Conservation (phyloP, 2,113 vertebrate species). For the Hiodon tergisus region DNA sequence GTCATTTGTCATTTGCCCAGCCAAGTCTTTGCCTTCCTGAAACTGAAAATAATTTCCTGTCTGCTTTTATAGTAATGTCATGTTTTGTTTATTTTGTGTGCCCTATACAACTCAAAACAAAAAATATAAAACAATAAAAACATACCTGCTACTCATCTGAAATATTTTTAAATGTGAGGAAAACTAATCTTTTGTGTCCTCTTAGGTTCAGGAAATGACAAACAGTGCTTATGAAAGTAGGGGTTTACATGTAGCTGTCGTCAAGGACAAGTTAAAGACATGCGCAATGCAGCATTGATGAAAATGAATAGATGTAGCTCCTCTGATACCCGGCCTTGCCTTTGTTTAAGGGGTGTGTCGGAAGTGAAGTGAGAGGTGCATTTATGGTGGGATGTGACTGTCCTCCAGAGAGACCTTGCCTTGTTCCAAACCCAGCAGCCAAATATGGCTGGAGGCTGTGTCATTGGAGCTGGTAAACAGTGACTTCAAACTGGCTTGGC, state of each 20-base stretch:
- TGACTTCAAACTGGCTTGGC: neutral
- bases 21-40: constrained; percentile 50
- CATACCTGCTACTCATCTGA: constrained; percentile 27
- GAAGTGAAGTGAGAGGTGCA: neutral
- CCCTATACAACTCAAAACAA: constrained; percentile 47
- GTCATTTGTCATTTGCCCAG: constrained; percentile 46
- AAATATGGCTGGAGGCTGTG: neutral
- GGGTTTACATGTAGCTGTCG: constrained; percentile 12
- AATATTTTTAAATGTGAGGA: constrained; percentile 29
- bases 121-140: constrained; percentile 7
- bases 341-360: constrained; percentile 7
- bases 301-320: constrained; percentile 23
- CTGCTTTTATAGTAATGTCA: constrained; percentile 49
- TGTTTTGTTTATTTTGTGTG: constrained; percentile 46
- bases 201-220: constrained; percentile 11
- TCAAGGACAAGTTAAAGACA: constrained; percentile 9
- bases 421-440: neutral
- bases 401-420: neutral
- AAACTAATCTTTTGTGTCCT: constrained; percentile 27
- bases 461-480: neutral
- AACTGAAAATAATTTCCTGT: constrained; percentile 48
- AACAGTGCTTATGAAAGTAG: neutral
- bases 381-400: neutral
- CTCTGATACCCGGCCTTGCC: constrained; percentile 21
- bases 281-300: constrained; percentile 11